phyloP scores from a whole-genome alignment of 2,888 invertebrate genomes.

The Eupithecia tripunctaria region DNA sequence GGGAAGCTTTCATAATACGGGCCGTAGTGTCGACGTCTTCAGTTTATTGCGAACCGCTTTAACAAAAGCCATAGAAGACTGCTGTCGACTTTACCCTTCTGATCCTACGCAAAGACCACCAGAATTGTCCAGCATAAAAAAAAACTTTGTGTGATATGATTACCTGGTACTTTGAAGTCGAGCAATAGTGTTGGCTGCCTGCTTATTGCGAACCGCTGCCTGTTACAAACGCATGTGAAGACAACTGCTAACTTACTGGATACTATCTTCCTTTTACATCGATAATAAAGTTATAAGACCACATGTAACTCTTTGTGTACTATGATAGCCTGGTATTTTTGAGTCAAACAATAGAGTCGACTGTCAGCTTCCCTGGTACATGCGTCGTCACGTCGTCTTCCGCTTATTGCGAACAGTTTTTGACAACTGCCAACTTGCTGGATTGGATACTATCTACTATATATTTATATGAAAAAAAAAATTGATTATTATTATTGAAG shows the following conservation, averaged over 20 bases:
- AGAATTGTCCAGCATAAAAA: too few species aligned
- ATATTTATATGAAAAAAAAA: too few species aligned
- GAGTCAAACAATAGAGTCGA: background rate
- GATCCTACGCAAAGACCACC: background rate
- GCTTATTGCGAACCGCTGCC: background rate
- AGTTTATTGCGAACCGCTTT: background rate
- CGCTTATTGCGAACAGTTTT: too few species aligned
- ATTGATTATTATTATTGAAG: too few species aligned
- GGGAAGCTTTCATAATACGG: too few species aligned
- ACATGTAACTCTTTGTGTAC: background rate
- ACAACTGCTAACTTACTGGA: background rate
- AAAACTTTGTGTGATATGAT: background rate
- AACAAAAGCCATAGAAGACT: background rate
- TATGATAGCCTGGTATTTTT: background rate
- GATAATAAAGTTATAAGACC: background rate
- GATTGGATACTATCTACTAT: too few species aligned
- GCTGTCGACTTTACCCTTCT: background rate
- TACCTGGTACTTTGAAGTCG: background rate
- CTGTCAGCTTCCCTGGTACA: too few species aligned
- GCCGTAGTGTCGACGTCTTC: too few species aligned
- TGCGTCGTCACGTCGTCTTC: too few species aligned
- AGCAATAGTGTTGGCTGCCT: background rate
- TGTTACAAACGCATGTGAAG: background rate
- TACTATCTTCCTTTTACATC: background rate
- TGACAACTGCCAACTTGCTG: too few species aligned